These are phyloP conservation scores for Rhabdophis nuchalis DNA, from an alignment of 2,797 vertebrate genomes.

Conservation along the genomic window DNA sequence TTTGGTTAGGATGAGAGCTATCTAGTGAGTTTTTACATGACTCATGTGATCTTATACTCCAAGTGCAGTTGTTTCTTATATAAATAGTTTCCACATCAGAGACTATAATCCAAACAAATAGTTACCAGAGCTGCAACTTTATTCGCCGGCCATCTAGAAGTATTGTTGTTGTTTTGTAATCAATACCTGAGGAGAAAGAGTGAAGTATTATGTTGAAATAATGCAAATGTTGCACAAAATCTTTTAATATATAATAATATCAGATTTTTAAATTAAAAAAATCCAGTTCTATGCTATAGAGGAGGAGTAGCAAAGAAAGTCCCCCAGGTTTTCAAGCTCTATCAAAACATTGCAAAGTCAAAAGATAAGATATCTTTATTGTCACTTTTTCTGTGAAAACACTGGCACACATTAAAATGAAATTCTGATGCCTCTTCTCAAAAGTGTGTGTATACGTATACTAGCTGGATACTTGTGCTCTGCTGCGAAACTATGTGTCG, in stretches of 20 bases:
- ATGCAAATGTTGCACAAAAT: not conserved
- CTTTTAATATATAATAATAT: not conserved
- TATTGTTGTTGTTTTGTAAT: conserved; percentile 86
- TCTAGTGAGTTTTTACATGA: not conserved
- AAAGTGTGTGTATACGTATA: too few relatives aligned
- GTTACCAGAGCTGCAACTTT: conserved; percentile 86
- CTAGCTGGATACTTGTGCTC: too few relatives aligned
- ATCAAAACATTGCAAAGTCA: not conserved
- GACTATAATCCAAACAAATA: not conserved
- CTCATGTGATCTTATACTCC: not conserved
- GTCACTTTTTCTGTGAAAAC: too few relatives aligned
- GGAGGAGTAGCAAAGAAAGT: not conserved
- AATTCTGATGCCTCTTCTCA: too few relatives aligned
- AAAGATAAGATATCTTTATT: not conserved
- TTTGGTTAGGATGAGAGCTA: not conserved
- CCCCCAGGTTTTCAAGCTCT: not conserved
- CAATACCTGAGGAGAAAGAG: conserved; percentile 73
- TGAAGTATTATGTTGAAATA: not conserved
- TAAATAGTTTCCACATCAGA: not conserved
- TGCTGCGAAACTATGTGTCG: too few relatives aligned
- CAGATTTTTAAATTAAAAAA: not conserved
- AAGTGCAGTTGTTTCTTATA: not conserved
- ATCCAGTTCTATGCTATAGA: not conserved
- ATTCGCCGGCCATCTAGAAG: conserved; percentile 83
- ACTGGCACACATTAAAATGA: too few relatives aligned